Evolutionary conservation across 1,140 invertebrate species (phyloP), one percentile per base, ranked within the genome.

Genomic region (Penaeus chinensis): DNA sequence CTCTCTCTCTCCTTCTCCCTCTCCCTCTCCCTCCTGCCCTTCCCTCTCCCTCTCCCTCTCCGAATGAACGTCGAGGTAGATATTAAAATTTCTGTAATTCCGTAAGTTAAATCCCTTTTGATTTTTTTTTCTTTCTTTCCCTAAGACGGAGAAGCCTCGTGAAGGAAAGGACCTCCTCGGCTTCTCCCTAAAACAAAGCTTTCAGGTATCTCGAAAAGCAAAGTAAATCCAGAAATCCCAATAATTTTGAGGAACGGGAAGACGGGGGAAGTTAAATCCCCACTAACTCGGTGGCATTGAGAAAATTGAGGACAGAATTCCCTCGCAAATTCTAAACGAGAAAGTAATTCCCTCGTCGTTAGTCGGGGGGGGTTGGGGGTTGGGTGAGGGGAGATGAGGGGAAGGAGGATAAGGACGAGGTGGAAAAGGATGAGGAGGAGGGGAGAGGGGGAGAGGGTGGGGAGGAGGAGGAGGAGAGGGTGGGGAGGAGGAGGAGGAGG

Each of bases 221-320:
- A 42, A 42, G 37, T 76, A 76, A 42, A 42, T 27, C 32, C 66
- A 63, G 27, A 69, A 82, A 69, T 66, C 71, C 65, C 42, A 65
- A 82, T 82, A 82, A 82, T 82, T 71, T 82, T 37, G 81, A 82
- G 37, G 81, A 82, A 82, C 32, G 65, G 71, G 81, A 47, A 42
- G 42, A 69, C 37, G 37, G 63, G 47, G n/a, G 37, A 47, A 82
- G 65, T 62, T 69, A 82, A 69, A 82, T 65, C 81, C 22, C 81
- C 81, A 69, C 65, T 66, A 82, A 69, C 81, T 82, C 27, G 42
- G 76, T 78, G 76, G 76, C 76, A 78, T 54, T 78, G 76, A 78
- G 76, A 78, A 78, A 47, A 78, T 78, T 54, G 42, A 54, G 76
- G 42, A 20, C 2, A 78, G 76, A 78, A 78, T 78, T 24, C 74